phyloP scores from a whole-genome alignment of 2,113 vertebrate genomes.

The Rhegmatorhina hoffmannsi region DNA sequence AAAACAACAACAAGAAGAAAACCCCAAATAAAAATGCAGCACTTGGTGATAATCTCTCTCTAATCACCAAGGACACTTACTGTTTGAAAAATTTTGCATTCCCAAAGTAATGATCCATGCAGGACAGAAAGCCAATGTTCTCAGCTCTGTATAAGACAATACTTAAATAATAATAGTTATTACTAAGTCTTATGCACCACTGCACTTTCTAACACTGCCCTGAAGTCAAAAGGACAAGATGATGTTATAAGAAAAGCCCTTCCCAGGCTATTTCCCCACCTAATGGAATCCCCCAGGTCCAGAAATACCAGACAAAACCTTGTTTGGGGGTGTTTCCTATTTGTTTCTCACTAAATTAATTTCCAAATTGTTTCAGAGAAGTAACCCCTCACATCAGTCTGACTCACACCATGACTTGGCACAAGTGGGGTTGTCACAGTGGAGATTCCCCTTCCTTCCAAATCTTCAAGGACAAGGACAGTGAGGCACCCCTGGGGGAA shows the following conservation, averaged over 20 bases:
- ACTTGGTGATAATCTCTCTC: slow-evolving; percentile 14
- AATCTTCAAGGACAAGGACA: background rate
- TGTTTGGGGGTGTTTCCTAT: background rate
- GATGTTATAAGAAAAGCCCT: background rate
- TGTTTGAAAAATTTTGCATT: slow-evolving; percentile 24
- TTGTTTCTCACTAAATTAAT: background rate
- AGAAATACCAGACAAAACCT: background rate
- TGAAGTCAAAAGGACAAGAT: slow-evolving; percentile 22
- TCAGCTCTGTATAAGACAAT: slow-evolving; percentile 19
- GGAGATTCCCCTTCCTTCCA: background rate
- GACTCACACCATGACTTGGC: background rate
- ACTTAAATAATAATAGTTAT: slow-evolving; percentile 61
- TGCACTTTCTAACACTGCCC: slow-evolving; percentile 41
- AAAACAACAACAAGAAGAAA: background rate
- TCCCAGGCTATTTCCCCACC: background rate
- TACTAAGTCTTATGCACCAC: slow-evolving; percentile 29
- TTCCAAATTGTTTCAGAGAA: background rate
- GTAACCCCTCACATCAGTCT: background rate
- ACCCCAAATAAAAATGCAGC: background rate
- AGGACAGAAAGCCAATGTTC: slow-evolving; percentile 34
- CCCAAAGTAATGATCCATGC: slow-evolving; percentile 39
- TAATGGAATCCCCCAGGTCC: background rate
- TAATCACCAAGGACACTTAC: slow-evolving; percentile 32
- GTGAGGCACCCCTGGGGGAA: background rate
- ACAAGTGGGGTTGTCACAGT: background rate